These are phyloP conservation scores for Rhabditophanes sp. DNA, from an alignment of 2,888 invertebrate genomes.

Conservation along the genomic window DNA sequence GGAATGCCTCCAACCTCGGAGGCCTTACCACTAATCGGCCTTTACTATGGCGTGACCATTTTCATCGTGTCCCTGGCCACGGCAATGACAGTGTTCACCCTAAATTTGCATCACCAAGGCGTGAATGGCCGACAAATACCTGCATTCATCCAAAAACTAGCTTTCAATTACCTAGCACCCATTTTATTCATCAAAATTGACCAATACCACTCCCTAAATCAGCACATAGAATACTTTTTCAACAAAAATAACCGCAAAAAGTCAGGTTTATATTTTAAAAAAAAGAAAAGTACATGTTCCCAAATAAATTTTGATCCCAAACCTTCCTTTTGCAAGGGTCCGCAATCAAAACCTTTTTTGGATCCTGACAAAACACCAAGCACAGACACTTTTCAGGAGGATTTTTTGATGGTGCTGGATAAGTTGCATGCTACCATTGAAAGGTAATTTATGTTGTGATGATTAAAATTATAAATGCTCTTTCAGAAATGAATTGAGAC, in stretches of 20 bases:
- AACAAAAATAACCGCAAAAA: conserved; percentile 13
- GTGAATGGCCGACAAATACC: conserved; percentile 37
- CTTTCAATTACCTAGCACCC: conserved; percentile 28
- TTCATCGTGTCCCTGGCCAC: conserved; percentile 49
- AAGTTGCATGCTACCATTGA: conserved; percentile 63
- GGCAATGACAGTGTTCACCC: conserved; percentile 59
- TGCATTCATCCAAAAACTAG: conserved; percentile 26
- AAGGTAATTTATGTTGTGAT: conserved; percentile 46
- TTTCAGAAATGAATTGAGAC: conserved; percentile 50
- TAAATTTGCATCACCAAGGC: conserved; percentile 48
- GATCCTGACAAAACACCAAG: conserved; percentile 1
- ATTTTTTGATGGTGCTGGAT: conserved; percentile 56
- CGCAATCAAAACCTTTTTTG: too few species aligned
- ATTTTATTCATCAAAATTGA: conserved; percentile 29
- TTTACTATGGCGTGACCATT: conserved; percentile 53
- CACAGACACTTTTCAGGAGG: conserved; percentile 51
- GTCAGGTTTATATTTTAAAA: too few species aligned
- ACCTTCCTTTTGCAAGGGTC: too few species aligned
- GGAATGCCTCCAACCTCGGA: conserved; percentile 65
- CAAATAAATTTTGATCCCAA: too few species aligned
- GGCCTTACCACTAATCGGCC: conserved; percentile 69
- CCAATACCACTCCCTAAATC: conserved; percentile 37
- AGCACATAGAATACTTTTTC: conserved; percentile 35
- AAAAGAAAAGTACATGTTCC: too few species aligned
- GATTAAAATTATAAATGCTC: background rate